Evolutionary conservation across 1,140 invertebrate species (phyloP), one percentile per base, ranked within the genome.

Genomic region (Dendrolimus kikuchii): DNA sequence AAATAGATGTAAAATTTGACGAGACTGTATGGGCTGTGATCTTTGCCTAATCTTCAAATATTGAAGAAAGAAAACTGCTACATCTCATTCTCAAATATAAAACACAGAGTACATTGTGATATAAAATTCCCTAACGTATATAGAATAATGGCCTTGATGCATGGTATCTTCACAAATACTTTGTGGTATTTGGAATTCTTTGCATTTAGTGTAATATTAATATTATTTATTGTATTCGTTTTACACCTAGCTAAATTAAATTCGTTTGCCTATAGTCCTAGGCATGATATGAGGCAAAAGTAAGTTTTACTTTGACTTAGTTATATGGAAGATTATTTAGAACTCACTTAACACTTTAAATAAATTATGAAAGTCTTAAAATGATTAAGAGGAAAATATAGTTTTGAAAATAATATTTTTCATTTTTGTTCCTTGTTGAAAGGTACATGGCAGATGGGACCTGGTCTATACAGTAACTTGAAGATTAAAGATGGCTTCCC

Each of bases 121-220:
- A 23, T 23, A 23, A 23, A 23, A 23, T 23, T 23, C 23, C 23
- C 1, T 23, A 23, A 23, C 23, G 23, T 23, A 23, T 23, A 23
- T 23, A 23, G 23, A 23, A 23, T 23, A 23, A 23, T 38, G 5
- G 42, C 51, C 41, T 60, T 47, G 51, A 73, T 78, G 71, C 66
- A 72, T 46, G 74, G 67, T n/a, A 46, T 71, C 59, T 81, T 73
- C 44, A 80, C 81, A 7, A 81, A 73, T 56, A 59, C 66, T 2
- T 46, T 85, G 5, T 85, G 81, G 81, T 85, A 81, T 61, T 66
- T 85, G 10, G 81, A 85, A 59, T 81, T 85, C 47, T 47, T 77
- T 38, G 75, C 71, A 5, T 83, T 85, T 55, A 68, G 62, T 40
- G 40, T 71, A 6, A 51, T 69, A 38, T 61, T 77, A 43, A 68